A percentile compares a stretch with the other conserved stretches of the same genome.
Conservation (phyloP, 2,113 vertebrate species). For the Mesembrinibis cayennensis region DNA sequence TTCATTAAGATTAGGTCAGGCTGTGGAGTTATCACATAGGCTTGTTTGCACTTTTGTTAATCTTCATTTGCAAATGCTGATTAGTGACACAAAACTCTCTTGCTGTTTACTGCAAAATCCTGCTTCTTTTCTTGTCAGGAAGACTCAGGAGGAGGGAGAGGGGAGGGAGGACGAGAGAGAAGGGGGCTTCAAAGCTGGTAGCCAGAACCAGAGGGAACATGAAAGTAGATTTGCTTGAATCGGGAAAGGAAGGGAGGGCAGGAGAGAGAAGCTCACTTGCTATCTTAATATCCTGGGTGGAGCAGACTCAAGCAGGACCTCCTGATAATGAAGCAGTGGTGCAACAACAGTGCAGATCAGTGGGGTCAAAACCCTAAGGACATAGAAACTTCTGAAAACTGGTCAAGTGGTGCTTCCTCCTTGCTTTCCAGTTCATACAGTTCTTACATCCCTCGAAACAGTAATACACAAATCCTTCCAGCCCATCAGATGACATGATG, state of each 20-base stretch:
- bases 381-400: background rate
- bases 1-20: constrained; percentile 74
- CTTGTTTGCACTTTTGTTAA: constrained; percentile 70
- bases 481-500: background rate
- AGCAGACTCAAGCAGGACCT: background rate
- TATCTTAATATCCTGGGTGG: background rate
- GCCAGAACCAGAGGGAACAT: background rate
- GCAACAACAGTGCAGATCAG: background rate
- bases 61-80: constrained; percentile 71
- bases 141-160: background rate
- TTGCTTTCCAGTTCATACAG: background rate
- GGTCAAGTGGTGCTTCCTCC: background rate
- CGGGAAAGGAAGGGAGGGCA: background rate
- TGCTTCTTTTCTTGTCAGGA: background rate
- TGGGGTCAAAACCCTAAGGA: background rate
- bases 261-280: background rate
- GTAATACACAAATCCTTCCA: background rate
- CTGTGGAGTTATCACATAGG: constrained; percentile 59
- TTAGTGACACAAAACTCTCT: constrained; percentile 51
- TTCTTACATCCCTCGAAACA: background rate
- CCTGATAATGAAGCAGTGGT: background rate
- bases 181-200: constrained; percentile 18
- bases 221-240: constrained; percentile 15
- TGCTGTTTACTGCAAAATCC: constrained; percentile 29
- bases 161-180: background rate